A percentile compares a stretch with the other conserved stretches of the same genome.
Evolutionary conservation across 2,797 vertebrate species (phyloP).

Genomic region (Miichthys miiuy): DNA sequence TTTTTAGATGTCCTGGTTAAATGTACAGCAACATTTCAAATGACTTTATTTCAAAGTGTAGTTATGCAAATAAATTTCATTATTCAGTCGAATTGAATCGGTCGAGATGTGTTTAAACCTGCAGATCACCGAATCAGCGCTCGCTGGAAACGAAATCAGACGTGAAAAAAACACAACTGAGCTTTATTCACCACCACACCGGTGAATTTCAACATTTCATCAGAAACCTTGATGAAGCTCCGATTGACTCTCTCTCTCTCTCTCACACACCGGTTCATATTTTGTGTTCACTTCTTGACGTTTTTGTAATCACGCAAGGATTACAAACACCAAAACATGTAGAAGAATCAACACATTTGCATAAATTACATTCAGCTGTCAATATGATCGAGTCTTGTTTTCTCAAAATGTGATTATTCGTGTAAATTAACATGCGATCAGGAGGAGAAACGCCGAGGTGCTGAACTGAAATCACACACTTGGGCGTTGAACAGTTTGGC

Average conservation of each 20-base stretch:
- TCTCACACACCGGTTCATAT: not conserved
- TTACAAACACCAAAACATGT: not conserved
- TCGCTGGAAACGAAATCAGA: not conserved
- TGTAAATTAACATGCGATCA: not conserved
- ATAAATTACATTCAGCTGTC: conserved; percentile 10
- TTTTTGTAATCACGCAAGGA: not conserved
- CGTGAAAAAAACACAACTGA: not conserved
- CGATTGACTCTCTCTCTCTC: no score
- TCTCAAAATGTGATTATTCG: not conserved
- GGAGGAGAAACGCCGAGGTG: not conserved
- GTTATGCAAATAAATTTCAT: not conserved
- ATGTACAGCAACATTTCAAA: not conserved
- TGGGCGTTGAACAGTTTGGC: conserved; percentile 11
- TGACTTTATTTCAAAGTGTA: not conserved
- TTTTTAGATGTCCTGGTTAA: not conserved
- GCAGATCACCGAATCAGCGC: conserved; percentile 18
- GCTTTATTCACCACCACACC: conserved; percentile 1
- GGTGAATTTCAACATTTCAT: not conserved
- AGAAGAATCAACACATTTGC: conserved; percentile 3
- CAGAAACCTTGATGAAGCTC: not conserved
- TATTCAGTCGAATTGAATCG: not conserved
- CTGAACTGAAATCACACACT: conserved; percentile 4
- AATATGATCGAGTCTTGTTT: not conserved
- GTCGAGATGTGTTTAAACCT: not conserved
- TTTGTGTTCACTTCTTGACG: not conserved